Conservation (phyloP, 1,140 invertebrate genomes). For the Acromyrmex heyeri region DNA sequence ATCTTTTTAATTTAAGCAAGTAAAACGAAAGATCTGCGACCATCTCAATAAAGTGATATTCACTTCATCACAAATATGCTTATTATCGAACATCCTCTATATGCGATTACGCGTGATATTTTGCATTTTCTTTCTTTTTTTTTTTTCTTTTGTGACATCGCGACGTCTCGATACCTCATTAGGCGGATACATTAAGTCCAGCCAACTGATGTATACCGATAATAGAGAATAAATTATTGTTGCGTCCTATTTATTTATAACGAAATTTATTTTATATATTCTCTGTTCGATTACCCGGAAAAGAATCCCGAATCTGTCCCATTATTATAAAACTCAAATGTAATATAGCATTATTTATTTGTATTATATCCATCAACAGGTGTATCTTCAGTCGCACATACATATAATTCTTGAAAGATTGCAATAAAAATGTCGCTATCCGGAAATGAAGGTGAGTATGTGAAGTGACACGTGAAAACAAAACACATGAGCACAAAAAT, state of each 20-base stretch:
- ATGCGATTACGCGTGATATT: not conserved
- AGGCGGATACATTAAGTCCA: conserved; percentile 37
- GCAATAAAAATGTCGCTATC: not conserved
- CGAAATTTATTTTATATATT: conserved; percentile 17
- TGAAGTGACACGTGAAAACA: not conserved
- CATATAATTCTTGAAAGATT: not conserved
- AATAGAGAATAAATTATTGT: conserved; percentile 76
- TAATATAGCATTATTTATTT: not conserved
- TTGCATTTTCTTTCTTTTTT: conserved; percentile 38
- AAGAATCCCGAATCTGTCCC: conserved; percentile 20
- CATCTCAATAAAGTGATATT: conserved; percentile 1
- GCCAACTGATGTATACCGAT: conserved; percentile 68
- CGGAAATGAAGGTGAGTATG: conserved; percentile 10
- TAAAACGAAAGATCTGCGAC: not conserved
- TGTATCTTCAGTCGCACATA: not conserved
- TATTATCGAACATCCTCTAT: not conserved
- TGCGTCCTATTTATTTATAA: conserved; percentile 77
- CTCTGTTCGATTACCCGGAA: not conserved
- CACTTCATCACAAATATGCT: conserved; percentile 26
- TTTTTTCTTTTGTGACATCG: conserved; percentile 32
- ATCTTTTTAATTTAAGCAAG: not conserved
- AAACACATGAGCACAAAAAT: conserved; percentile 13
- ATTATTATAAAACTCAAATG: not conserved
- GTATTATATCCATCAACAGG: not conserved
- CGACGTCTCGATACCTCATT: conserved; percentile 70